A percentile compares a stretch with the other conserved stretches of the same genome.
phyloP scores from a whole-genome alignment of 2,797 vertebrate genomes.

The Manis javanica region DNA sequence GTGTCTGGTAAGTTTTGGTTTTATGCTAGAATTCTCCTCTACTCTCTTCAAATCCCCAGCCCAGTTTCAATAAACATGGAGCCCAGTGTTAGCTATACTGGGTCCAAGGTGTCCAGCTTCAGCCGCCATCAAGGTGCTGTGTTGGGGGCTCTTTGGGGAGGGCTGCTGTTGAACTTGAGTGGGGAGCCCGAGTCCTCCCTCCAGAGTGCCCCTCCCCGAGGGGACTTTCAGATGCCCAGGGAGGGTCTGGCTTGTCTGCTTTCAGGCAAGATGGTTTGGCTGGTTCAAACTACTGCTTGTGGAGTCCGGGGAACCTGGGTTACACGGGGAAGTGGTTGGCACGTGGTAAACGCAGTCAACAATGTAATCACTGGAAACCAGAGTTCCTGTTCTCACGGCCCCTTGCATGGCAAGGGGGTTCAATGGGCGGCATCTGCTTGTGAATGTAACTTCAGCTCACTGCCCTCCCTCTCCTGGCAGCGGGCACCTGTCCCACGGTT shows the following conservation, averaged over 20 bases:
- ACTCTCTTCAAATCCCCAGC: background rate
- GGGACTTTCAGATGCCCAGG: background rate
- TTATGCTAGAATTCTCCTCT: background rate
- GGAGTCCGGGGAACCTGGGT: background rate
- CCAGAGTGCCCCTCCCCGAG: rapidly evolving
- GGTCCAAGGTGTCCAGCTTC: background rate
- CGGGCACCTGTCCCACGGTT: background rate
- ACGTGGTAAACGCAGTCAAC: background rate
- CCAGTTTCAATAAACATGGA: background rate
- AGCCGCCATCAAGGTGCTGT: rapidly evolving
- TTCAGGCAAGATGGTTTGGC: background rate
- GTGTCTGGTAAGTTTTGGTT: background rate
- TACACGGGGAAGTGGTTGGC: background rate
- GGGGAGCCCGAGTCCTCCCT: background rate
- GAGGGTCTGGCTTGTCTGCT: background rate
- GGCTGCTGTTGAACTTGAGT: too few relatives aligned
- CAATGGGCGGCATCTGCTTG: rapidly evolving
- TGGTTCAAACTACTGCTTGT: background rate
- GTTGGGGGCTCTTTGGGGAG: rapidly evolving
- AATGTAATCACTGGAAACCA: rapidly evolving
- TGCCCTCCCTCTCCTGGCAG: rapidly evolving
- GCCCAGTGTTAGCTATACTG: background rate
- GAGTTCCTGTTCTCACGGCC: background rate
- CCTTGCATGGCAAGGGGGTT: rapidly evolving
- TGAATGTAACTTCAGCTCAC: background rate